Percentiles rank a stretch among this genome's conserved stretches.
Conservation (phyloP, 2,113 vertebrate genomes). For the Sciurus niger region DNA sequence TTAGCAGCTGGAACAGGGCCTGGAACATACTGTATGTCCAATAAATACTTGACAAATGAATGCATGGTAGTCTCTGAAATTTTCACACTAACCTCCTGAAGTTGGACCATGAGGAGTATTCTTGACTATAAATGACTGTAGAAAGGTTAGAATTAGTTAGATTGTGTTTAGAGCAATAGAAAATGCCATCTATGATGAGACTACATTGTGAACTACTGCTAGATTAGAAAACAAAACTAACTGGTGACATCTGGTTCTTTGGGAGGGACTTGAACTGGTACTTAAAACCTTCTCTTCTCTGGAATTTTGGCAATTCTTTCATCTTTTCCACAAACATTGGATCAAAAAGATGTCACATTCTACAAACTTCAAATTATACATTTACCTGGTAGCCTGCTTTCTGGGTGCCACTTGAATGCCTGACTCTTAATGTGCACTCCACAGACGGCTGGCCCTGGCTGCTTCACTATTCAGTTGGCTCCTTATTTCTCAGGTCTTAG, state of each 20-base stretch:
- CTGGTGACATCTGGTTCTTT: background rate
- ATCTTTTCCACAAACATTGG: background rate
- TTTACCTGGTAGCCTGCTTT: background rate
- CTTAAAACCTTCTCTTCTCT: background rate
- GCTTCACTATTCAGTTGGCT: background rate
- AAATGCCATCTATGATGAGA: background rate
- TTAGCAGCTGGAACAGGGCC: background rate
- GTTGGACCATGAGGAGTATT: background rate
- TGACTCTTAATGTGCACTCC: background rate
- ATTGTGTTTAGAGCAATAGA: background rate
- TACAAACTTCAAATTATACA: background rate
- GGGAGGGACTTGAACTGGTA: background rate
- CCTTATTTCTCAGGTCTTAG: background rate
- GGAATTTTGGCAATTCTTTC: background rate
- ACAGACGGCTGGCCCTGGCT: background rate
- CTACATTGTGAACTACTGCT: background rate
- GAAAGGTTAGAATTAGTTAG: background rate
- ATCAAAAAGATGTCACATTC: background rate
- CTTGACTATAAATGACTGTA: background rate
- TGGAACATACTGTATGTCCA: background rate
- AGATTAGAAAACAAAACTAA: background rate
- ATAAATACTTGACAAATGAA: background rate
- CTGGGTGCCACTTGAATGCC: background rate
- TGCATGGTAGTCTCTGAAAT: background rate
- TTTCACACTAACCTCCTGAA: background rate